These are phyloP conservation scores for Odontophorus gujanensis DNA, from an alignment of 2,113 vertebrate species.

Conservation along the genomic window DNA sequence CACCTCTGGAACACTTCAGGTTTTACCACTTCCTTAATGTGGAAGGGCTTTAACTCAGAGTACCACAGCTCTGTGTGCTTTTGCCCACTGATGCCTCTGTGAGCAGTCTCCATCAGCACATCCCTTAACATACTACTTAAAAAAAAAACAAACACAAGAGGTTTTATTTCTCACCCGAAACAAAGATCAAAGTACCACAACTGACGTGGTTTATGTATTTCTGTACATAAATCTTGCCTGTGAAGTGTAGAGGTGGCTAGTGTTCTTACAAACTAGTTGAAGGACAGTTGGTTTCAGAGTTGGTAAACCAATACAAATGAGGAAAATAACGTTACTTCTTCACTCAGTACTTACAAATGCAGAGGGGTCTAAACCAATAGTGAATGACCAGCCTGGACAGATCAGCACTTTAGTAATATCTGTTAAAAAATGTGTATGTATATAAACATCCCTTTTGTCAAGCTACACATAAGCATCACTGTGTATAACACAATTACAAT, in stretches of 20 bases:
- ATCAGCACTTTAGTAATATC: slow-evolving; percentile 72
- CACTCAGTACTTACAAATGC: slow-evolving; percentile 46
- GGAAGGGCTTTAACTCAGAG: background rate
- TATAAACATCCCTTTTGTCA: slow-evolving; percentile 77
- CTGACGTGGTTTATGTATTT: background rate
- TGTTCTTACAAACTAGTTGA: background rate
- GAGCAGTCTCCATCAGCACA: background rate
- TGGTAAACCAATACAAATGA: slow-evolving; percentile 23
- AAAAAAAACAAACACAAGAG: background rate
- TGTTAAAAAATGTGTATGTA: slow-evolving; percentile 76
- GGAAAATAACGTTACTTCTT: slow-evolving; percentile 26
- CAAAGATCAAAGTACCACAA: slow-evolving; percentile 25
- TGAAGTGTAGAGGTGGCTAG: background rate
- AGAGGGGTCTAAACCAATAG: slow-evolving; percentile 62
- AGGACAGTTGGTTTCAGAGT: background rate
- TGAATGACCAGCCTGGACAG: slow-evolving; percentile 73
- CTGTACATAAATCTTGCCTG: slow-evolving; percentile 46
- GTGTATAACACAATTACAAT: slow-evolving; percentile 77
- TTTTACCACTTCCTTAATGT: background rate
- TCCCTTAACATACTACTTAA: background rate
- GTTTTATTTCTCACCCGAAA: background rate
- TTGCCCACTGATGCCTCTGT: background rate
- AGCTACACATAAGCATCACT: slow-evolving; percentile 78
- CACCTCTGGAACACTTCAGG: background rate
- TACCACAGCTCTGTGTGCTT: slow-evolving; percentile 23